Evolutionary conservation across 2,113 vertebrate genomes (phyloP).

Genomic region (Nesoenas mayeri): DNA sequence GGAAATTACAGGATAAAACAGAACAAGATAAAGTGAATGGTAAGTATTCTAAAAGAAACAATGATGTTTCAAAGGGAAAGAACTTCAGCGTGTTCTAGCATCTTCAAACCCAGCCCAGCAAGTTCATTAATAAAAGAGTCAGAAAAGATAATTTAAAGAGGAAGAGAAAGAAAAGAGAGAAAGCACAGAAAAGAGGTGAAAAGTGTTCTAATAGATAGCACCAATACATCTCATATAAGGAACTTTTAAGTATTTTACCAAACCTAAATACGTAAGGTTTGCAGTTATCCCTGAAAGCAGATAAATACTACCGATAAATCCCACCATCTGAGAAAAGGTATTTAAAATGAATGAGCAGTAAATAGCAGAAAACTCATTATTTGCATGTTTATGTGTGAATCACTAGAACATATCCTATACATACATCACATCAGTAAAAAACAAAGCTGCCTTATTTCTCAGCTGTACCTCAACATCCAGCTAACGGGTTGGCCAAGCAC

Average conservation of each 20-base stretch:
- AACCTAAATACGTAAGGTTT: neutral
- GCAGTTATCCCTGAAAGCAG: neutral
- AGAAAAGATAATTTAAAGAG: neutral
- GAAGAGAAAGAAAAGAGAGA: neutral
- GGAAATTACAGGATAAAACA: slow-evolving; percentile 63
- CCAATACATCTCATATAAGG: accelerated
- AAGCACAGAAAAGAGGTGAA: neutral
- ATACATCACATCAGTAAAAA: neutral
- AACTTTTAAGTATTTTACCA: accelerated
- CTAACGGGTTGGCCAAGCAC: neutral
- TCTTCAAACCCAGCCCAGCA: neutral
- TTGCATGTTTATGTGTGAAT: accelerated
- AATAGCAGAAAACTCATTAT: accelerated
- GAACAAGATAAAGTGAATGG: slow-evolving; percentile 51
- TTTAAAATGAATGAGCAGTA: neutral
- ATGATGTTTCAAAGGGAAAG: neutral
- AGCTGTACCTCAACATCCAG: accelerated
- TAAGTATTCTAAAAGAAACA: slow-evolving; percentile 18
- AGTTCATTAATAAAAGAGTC: neutral
- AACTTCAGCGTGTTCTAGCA: neutral
- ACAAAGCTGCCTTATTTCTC: neutral
- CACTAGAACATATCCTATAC: accelerated
- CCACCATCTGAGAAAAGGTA: neutral
- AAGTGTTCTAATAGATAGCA: accelerated
- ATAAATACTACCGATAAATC: neutral